Conservation (phyloP, 2,888 invertebrate genomes). For the Cheilosia scutellata region DNA sequence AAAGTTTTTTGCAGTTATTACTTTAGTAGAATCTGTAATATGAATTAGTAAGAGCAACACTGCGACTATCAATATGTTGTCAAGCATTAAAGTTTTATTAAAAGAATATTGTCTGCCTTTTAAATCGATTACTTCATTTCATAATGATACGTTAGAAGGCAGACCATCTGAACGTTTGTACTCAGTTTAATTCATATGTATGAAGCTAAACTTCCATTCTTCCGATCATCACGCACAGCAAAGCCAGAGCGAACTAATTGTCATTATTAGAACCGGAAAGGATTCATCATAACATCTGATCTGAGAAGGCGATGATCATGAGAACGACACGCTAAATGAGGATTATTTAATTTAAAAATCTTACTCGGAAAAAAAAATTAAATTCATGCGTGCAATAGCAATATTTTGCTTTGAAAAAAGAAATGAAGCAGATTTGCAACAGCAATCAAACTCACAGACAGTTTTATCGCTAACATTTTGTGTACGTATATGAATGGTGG, state of each 20-base stretch:
- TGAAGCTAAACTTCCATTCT: background rate
- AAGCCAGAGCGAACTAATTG: background rate
- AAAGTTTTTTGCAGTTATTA: too few relatives aligned
- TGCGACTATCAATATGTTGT: too few relatives aligned
- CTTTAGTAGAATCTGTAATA: too few relatives aligned
- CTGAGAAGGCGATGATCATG: background rate
- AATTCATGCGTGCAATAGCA: background rate
- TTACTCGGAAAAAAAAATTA: background rate
- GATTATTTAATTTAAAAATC: background rate
- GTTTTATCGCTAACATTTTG: background rate
- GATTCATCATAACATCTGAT: background rate
- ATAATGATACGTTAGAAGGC: too few relatives aligned
- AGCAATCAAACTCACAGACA: background rate
- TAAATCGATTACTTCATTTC: too few relatives aligned
- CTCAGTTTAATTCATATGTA: background rate
- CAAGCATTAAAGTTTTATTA: too few relatives aligned
- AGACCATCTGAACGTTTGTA: too few relatives aligned
- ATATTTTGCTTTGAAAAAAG: background rate
- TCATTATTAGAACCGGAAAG: slow-evolving; percentile 4
- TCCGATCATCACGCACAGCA: slow-evolving; percentile 6
- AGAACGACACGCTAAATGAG: background rate
- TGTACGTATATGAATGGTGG: too few relatives aligned
- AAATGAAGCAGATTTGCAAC: background rate
- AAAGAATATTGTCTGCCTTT: too few relatives aligned
- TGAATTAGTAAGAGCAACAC: too few relatives aligned